These are phyloP conservation scores for Acholoe squamosa DNA, from an alignment of 2,888 invertebrate genomes.

Conservation along the genomic window DNA sequence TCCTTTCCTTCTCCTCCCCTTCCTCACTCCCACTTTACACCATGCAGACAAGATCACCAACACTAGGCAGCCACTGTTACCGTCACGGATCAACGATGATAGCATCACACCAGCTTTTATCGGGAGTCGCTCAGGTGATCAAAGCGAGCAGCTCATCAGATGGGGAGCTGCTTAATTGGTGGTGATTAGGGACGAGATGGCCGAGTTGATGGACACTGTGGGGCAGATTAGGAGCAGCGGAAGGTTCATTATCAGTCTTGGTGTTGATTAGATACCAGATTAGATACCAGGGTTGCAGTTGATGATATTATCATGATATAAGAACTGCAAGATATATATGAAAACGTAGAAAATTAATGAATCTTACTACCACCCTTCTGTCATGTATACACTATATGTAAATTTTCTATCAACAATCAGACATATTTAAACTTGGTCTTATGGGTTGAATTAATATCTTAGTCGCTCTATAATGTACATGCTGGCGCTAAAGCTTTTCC, in stretches of 20 bases:
- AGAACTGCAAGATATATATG: too few species aligned
- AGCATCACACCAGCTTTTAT: slow-evolving; percentile 27
- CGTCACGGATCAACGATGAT: slow-evolving; percentile 33
- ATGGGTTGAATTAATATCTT: too few species aligned
- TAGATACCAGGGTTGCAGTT: neutral
- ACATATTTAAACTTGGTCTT: too few species aligned
- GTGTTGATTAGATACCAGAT: neutral
- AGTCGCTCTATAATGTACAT: too few species aligned
- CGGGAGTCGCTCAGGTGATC: slow-evolving; percentile 17
- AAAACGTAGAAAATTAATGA: too few species aligned
- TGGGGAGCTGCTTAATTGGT: slow-evolving; percentile 14
- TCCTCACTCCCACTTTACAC: neutral
- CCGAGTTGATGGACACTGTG: slow-evolving; percentile 20
- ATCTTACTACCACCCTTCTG: too few species aligned
- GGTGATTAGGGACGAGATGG: slow-evolving; percentile 1
- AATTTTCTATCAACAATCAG: too few species aligned
- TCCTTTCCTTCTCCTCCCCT: neutral
- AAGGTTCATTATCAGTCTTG: neutral
- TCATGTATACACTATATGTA: too few species aligned
- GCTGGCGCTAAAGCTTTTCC: too few species aligned
- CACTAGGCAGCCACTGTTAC: neutral
- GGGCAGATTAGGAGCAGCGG: neutral
- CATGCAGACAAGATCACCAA: neutral
- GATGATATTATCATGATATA: too few species aligned
- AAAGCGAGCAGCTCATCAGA: slow-evolving; percentile 23